Base-by-base conservation (phyloP, 2,888 invertebrate species). In the Heliconius cydno region DNA sequence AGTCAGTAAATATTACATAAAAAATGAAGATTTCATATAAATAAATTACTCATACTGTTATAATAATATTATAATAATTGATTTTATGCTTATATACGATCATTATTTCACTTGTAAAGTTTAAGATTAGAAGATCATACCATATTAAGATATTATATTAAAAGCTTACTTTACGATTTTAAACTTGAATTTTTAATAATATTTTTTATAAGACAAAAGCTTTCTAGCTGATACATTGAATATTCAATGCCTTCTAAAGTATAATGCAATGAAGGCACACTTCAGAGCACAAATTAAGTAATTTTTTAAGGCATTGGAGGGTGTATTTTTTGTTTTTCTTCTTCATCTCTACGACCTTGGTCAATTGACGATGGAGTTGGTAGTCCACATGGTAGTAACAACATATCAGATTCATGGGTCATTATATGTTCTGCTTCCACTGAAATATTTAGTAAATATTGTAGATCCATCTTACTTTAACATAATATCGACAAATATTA, bases 391-490 rank as follows among this genome's bases (percentile, higher is more conserved):
- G 98, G 97, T 90, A 97, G 94, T 82, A 96, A 96, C n/a, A 98
- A 90, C 75, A 96, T 90, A 71, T 97, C 96, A 15, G 95, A 92
- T 88, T 98, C 97, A 85, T 97, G 97, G 77, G 97, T 96, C 96
- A 98, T 96, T 80, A 98, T 97, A 90, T 97, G 97, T 88, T 97
- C 97, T 34, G 97, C 97, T 94, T 97, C 97, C 92, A 96, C 97
- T 95, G 86, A 65, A 65, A 75, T 65, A 75, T 30, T 28, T 65
- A 9, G 19, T 38, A n/a, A 28, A 34, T 38, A 4, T 19, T 52
- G 10, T 46, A 28, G 25, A 19, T 10, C 34, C n/a, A 70, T 70
- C 12, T 46, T 46, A 72, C 2, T 72, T 25, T 34, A 13, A 3
- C n/a, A n/a, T 34, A 22, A n/a, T 12, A 52, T 5, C 2, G 52